A percentile compares a stretch with the other conserved stretches of the same genome.
phyloP scores from a whole-genome alignment of 1,140 invertebrate species.

The Polypedilum pembai region DNA sequence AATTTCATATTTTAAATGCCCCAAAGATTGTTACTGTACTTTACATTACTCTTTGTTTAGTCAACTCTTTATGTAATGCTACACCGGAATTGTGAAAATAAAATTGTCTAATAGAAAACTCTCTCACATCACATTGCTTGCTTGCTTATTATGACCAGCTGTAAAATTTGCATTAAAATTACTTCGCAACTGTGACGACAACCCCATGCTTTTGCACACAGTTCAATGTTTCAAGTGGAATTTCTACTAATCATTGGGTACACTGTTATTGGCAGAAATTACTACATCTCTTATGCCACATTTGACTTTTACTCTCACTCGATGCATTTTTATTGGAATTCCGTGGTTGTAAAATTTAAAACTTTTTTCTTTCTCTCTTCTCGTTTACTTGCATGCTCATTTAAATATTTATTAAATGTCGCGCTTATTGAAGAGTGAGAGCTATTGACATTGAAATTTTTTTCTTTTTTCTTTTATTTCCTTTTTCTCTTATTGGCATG shows the following conservation, averaged over 20 bases:
- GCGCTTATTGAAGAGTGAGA: no score
- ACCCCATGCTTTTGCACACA: neutral
- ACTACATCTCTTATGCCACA: neutral
- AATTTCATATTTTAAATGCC: slow-evolving; percentile 23
- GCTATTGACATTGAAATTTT: no score
- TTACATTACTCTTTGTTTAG: neutral
- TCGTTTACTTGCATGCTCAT: neutral
- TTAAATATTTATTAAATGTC: slow-evolving; percentile 3
- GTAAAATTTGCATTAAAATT: neutral
- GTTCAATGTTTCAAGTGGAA: neutral
- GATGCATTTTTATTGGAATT: neutral
- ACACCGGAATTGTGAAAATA: slow-evolving; percentile 24
- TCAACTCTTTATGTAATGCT: neutral
- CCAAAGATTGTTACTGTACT: slow-evolving; percentile 8
- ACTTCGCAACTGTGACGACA: neutral
- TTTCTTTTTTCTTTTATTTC: no score
- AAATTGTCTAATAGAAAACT: neutral
- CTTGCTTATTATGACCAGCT: neutral
- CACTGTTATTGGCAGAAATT: no score
- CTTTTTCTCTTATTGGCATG: no score
- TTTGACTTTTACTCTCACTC: slow-evolving; percentile 17
- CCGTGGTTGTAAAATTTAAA: neutral
- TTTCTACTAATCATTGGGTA: neutral
- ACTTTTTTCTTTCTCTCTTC: neutral
- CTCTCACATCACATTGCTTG: neutral